These are phyloP conservation scores for Lerista edwardsae DNA, from an alignment of 2,797 vertebrate genomes.

Conservation along the genomic window DNA sequence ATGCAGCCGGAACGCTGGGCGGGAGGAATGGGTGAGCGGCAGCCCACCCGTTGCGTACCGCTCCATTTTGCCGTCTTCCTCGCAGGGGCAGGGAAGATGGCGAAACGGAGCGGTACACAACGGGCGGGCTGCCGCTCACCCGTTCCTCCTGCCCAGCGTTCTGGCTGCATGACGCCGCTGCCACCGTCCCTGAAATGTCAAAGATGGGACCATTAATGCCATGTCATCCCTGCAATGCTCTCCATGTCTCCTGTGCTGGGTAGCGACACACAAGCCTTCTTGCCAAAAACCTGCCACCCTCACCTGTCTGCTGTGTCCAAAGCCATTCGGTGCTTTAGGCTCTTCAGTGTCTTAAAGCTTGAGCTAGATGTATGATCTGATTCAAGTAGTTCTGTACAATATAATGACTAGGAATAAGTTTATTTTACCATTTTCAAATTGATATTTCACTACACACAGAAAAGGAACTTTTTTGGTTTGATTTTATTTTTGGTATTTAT, in stretches of 20 bases:
- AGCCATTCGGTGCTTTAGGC: slow-evolving; percentile 58
- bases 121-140: too few relatives aligned
- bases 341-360: slow-evolving; percentile 62
- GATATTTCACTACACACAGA: slow-evolving; percentile 76
- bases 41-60: too few relatives aligned
- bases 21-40: too few relatives aligned
- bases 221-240: slow-evolving; percentile 57
- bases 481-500: slow-evolving; percentile 77
- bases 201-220: slow-evolving; percentile 41
- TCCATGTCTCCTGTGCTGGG: slow-evolving; percentile 38
- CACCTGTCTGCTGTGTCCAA: slow-evolving; percentile 62
- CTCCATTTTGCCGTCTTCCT: too few relatives aligned
- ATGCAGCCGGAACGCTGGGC: too few relatives aligned
- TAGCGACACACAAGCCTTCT: slow-evolving; percentile 43
- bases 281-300: slow-evolving; percentile 47
- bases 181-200: neutral
- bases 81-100: too few relatives aligned
- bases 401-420: slow-evolving; percentile 73
- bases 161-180: too few relatives aligned
- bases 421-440: slow-evolving; percentile 80
- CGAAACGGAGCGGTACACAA: too few relatives aligned
- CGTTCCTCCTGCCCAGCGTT: too few relatives aligned
- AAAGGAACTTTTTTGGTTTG: slow-evolving; percentile 78
- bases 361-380: slow-evolving; percentile 67
- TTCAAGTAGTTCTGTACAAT: slow-evolving; percentile 59